Percentiles rank a stretch among this genome's conserved stretches.
These are phyloP conservation scores for Hyposoter dolosus DNA, from an alignment of 2,888 invertebrate species.

Conservation along the genomic window DNA sequence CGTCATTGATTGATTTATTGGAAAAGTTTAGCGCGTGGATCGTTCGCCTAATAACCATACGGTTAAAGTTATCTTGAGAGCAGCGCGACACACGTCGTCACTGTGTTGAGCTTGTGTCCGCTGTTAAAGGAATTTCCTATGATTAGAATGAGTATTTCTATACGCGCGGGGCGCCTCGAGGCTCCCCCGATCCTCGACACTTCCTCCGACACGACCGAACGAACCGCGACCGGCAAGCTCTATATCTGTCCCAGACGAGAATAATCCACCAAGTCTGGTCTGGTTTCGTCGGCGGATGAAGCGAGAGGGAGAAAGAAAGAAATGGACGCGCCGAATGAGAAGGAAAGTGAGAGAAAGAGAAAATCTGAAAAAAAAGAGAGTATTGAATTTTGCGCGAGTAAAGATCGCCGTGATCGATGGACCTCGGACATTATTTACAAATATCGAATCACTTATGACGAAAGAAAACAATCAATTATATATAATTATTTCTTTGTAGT, in stretches of 20 bases:
- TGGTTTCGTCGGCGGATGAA: conserved; percentile 60
- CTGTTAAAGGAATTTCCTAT: conserved; percentile 83
- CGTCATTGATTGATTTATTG: conserved; percentile 18
- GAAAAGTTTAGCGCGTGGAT: conserved; percentile 3
- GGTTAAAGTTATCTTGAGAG: conserved; percentile 21
- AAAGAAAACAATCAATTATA: conserved; percentile 15
- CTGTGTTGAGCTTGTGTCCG: conserved; percentile 56
- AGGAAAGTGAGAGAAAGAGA: conserved; percentile 20
- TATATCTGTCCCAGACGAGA: conserved; percentile 69
- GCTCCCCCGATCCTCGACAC: conserved; percentile 60
- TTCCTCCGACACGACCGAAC: conserved; percentile 63
- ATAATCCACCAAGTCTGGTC: conserved; percentile 70
- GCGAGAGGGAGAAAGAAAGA: conserved; percentile 33
- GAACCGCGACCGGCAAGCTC: conserved; percentile 67
- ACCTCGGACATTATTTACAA: conserved; percentile 32
- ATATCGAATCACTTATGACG: conserved; percentile 13
- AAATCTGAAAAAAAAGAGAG: background rate
- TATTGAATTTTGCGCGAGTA: conserved; percentile 22
- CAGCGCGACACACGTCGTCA: conserved; percentile 6
- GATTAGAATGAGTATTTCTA: conserved; percentile 84
- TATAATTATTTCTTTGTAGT: background rate
- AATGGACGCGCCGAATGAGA: conserved; percentile 9
- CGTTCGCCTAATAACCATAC: conserved; percentile 24
- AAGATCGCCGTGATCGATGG: conserved; percentile 57
- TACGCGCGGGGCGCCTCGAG: conserved; percentile 71